Evolutionary conservation across 2,797 vertebrate genomes (phyloP), one percentile per base, ranked within the genome.

Genomic region (Sciaenops ocellatus): DNA sequence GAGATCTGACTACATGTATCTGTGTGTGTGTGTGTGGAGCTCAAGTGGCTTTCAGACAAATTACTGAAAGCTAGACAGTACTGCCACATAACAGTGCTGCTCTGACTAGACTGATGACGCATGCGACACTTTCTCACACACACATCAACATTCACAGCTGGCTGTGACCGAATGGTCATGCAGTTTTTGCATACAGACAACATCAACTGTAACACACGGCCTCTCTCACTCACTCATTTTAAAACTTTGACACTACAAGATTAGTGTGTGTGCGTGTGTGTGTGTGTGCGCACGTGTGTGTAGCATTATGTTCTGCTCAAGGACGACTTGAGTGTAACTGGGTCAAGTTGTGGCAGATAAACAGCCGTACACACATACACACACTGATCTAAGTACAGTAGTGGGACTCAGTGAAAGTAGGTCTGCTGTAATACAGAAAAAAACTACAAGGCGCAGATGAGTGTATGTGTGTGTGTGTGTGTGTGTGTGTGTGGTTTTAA

Each of bases 391-490:
- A 65, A 79, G 78, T 87, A 82, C 82, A 87, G 85, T 88, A 75
- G 70, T 71, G 83, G 79, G 74, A 79, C 69, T 73, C 28, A 3
- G 69, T 69, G 50, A 87, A 92, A 90, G 87, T 89, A 87, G 88
- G 88, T 88, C 86, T 90, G 76, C 73, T 68, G 82, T 83, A 73
- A 87, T 76, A 86, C 59, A 85, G 68, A 78, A 83, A 87, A 82
- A 67, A 73, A 77, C 77, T 80, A 73, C 64, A 51, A 83, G 84
- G 87, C 80, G 71, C 44, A 59, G 41, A 64, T 38, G 73, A 47
- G 5, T 79, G 57, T 70, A 77, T 69, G 69, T 59, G 22, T 22
- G 16, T 54, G n/a, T 61, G 65, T 68, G 47, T 63, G n/a, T 73
- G 38, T 47, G 22, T 63, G 60, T 26, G 60, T 55, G 64, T 61